Evolutionary conservation across 2,113 vertebrate species (phyloP), one percentile per base, ranked within the genome.

Genomic region (Callorhinus ursinus): DNA sequence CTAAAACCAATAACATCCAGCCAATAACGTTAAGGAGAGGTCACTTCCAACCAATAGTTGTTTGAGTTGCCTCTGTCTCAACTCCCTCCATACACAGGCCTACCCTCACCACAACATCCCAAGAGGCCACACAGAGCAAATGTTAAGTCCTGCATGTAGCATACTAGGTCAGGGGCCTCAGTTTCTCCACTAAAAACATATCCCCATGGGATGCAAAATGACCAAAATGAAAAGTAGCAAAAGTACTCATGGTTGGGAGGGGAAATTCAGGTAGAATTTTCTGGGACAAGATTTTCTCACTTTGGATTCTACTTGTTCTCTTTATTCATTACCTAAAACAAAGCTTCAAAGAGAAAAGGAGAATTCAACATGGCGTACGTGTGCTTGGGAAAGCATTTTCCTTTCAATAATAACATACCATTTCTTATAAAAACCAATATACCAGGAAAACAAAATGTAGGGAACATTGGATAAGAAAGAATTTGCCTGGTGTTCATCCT

Each of bases 281-380:
- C 8, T 65, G 57, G 95, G 18, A 42, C 0, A 69, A 55, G 10
- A 13, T 59, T 31, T 31, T 67, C 72, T 33, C 89, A 36, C n/a
- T 92, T 89, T 89, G 33, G 16, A 53, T 82, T 90, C 49, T 51
- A 79, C 6, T 22, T 88, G 4, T 21, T 59, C 15, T 39, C 86
- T 95, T 71, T 69, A 24, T 80, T 55, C 42, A 67, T 24, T 55
- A 77, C 57, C n/a, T 81, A 65, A 13, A 91, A 72, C 26, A 93
- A 96, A 67, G 22, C 46, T 88, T 89, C 81, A 93, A 92, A 13
- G n/a, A 63, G 24, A 71, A 96, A 76, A 77, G 21, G 14, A 33
- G 31, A 90, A 85, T 67, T 63, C 7, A 88, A 21, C 1, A 4
- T 53, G 16, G 8, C 15, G 39, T 84, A 53, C 53, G 3, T 28